These are phyloP conservation scores for Paracentrotus lividus DNA, from an alignment of 53 echinoderm and acorn worm genomes.

Conservation along the genomic window DNA sequence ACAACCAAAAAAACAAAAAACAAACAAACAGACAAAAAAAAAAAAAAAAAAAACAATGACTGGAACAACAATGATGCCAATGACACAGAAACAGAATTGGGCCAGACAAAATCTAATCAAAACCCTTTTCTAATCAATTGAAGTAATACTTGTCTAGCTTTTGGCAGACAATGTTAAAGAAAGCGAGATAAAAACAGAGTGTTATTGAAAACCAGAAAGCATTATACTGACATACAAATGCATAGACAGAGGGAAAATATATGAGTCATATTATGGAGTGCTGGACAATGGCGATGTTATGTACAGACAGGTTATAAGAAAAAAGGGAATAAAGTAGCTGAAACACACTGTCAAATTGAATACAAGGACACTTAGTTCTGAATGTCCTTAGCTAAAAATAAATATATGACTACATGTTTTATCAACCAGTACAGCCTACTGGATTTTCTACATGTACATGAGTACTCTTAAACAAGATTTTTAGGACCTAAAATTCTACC, in stretches of 20 bases:
- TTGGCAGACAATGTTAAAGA: background rate
- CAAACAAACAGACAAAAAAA: too few species aligned
- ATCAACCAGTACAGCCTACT: too few species aligned
- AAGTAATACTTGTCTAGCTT: background rate
- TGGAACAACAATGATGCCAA: too few species aligned
- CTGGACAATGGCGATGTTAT: background rate
- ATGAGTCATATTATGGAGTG: background rate
- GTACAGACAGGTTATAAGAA: background rate
- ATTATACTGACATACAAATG: background rate
- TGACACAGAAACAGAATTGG: too few species aligned
- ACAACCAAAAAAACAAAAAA: too few species aligned
- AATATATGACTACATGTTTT: too few species aligned
- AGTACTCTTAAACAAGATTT: too few species aligned
- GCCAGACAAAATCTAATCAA: background rate
- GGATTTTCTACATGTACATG: too few species aligned
- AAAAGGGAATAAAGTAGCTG: background rate
- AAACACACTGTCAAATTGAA: background rate
- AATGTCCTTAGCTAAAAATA: too few species aligned
- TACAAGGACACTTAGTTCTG: too few species aligned
- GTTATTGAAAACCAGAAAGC: background rate
- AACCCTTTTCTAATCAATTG: background rate
- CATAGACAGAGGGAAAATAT: conserved; percentile 10
- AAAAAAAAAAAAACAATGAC: too few species aligned
- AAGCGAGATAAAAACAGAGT: background rate
- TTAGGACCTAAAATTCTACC: too few species aligned